A percentile compares a stretch with the other conserved stretches of the same genome.
Evolutionary conservation across 2,113 vertebrate genomes (phyloP).

Genomic region (Saimiri boliviensis): DNA sequence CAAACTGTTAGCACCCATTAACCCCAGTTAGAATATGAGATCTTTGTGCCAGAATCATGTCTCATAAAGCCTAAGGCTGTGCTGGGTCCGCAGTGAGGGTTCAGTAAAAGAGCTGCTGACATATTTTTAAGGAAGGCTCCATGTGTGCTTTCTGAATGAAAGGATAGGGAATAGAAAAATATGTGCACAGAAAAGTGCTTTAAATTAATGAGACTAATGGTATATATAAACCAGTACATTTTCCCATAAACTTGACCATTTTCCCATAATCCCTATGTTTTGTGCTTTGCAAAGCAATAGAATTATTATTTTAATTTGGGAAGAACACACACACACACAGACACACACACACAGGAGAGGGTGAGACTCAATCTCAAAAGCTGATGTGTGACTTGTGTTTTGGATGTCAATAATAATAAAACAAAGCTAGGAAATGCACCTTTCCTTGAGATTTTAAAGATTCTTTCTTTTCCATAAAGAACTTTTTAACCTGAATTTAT

Average conservation of each 20-base stretch:
- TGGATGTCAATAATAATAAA: constrained; percentile 2
- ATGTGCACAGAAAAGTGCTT: background rate
- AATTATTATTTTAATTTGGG: constrained; percentile 31
- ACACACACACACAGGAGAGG: background rate
- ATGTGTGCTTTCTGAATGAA: background rate
- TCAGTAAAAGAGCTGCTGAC: background rate
- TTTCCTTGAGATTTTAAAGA: background rate
- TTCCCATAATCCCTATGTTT: background rate
- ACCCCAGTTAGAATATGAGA: background rate
- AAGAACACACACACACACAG: background rate
- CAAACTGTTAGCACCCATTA: too few species aligned
- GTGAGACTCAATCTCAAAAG: background rate
- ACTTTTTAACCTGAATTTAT: background rate
- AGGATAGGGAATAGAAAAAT: background rate
- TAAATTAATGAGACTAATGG: constrained; percentile 10
- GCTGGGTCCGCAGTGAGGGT: background rate
- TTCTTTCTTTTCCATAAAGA: constrained; percentile 16
- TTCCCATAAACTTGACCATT: background rate
- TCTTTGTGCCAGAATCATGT: background rate
- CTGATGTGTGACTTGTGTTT: background rate
- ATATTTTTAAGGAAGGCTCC: background rate
- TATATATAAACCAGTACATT: background rate
- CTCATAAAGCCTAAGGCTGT: background rate
- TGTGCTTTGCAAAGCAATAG: constrained; percentile 22
- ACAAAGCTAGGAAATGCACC: background rate